Evolutionary conservation across 2,113 vertebrate genomes (phyloP), one percentile per base, ranked within the genome.

Genomic region (Telmatochromis sp.): DNA sequence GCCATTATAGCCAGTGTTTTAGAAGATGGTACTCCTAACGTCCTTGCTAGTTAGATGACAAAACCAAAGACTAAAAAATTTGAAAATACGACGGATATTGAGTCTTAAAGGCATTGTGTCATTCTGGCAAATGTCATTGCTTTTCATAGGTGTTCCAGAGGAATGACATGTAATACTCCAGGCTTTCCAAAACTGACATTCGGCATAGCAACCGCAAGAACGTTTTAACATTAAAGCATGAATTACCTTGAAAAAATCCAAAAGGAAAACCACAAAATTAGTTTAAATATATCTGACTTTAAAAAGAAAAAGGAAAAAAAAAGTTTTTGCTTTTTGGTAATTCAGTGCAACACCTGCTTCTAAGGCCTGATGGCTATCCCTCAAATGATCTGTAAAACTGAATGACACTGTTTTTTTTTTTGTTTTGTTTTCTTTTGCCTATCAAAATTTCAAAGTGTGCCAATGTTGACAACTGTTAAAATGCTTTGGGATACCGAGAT

Each of bases 381-480:
- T 84, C 31, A 87, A 86, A 79, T 58, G 12, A 26, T 11, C 55
- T 55, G 37, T 84, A 26, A 85, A 89, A 81, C 10, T 84, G 23
- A 90, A 58, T 82, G 33, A 81, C 42, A 81, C 9, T 3, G 5
- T 19, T n/a, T 35, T 58, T 58, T 3, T 0, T 15, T 15, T 15
- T 15, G 1, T 5, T 3, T 86, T 87, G 42, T 80, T 19, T 75
- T 45, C 70, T 75, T 19, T 75, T 45, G 45, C 75, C 11, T 88
- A 31, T 88, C 75, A 26, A 79, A 81, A 85, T 87, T 42, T 80
- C 11, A 63, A 21, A 17, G 42, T 33, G 87, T 42, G 68, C 40
- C 5, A 47, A 14, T 83, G 82, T 84, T 91, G 85, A 58, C 78
- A 73, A 55, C 80, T 89, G 80, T 89, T 55, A 91, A 37, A 86